These are phyloP conservation scores for Platyrinchus mystaceus DNA, from an alignment of 2,797 vertebrate genomes.

Conservation along the genomic window DNA sequence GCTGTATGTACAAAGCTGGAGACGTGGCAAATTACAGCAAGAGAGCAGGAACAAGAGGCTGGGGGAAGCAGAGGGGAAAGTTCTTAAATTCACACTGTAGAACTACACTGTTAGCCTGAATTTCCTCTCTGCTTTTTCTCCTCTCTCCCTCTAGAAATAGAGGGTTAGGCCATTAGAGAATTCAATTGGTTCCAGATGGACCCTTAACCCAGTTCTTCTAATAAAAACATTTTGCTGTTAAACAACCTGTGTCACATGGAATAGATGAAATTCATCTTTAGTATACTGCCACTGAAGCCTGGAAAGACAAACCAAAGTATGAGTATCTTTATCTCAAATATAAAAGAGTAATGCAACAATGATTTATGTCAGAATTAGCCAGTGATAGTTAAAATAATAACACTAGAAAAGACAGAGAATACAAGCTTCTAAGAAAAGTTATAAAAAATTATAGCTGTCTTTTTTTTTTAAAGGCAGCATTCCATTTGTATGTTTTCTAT, in stretches of 20 bases:
- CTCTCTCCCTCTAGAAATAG: conserved; percentile 43
- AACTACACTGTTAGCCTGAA: neutral
- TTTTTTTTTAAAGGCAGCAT: neutral
- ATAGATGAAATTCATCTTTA: conserved; percentile 48
- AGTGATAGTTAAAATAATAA: conserved; percentile 6
- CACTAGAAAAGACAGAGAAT: neutral
- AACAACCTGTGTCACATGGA: conserved; percentile 52
- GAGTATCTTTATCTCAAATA: neutral
- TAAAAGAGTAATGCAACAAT: neutral
- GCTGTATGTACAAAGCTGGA: neutral
- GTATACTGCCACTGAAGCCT: neutral
- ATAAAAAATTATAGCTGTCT: neutral
- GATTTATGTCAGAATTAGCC: neutral
- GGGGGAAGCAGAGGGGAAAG: neutral
- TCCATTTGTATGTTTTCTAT: neutral
- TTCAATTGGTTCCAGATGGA: conserved; percentile 60
- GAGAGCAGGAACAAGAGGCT: neutral
- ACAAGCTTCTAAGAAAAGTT: neutral
- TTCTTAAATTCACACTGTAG: conserved; percentile 18
- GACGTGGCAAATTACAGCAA: conserved; percentile 1
- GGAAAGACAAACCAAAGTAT: neutral
- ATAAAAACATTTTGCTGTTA: conserved; percentile 64
- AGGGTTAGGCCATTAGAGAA: conserved; percentile 41
- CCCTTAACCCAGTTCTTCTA: conserved; percentile 51
- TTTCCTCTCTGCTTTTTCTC: conserved; percentile 25